Conservation (phyloP, 1,140 invertebrate species). For the Drosophila murphyi region DNA sequence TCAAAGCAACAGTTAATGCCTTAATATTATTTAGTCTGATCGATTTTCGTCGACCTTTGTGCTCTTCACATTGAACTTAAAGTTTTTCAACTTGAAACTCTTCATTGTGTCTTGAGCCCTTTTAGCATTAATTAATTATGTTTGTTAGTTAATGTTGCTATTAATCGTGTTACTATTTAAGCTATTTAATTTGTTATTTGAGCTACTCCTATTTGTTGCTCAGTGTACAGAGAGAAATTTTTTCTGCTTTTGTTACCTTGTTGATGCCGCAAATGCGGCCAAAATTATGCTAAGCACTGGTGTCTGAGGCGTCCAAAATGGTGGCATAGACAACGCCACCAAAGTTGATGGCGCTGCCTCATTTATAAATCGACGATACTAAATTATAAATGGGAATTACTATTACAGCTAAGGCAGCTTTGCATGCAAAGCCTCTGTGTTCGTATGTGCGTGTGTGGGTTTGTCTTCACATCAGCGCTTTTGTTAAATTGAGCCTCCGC, state of each 20-base stretch:
- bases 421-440: constrained; percentile 8
- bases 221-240: constrained; percentile 22
- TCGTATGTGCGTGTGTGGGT: constrained; percentile 1
- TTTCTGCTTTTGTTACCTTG: constrained; percentile 40
- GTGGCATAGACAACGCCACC: constrained; percentile 17
- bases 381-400: constrained; percentile 80
- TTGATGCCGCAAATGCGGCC: constrained; percentile 66
- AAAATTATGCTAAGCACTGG: constrained; percentile 71
- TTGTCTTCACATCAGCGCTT: constrained; percentile 43
- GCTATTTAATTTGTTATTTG: neutral
- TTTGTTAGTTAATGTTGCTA: too few relatives aligned
- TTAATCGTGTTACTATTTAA: neutral
- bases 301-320: constrained; percentile 5
- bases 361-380: constrained; percentile 78
- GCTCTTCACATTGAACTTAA: neutral
- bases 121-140: too few relatives aligned
- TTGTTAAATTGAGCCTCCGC: constrained; percentile 46
- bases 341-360: constrained; percentile 70
- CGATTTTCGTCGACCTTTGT: too few relatives aligned
- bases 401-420: constrained; percentile 23
- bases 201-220: neutral
- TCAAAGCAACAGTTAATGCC: neutral
- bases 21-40: too few relatives aligned
- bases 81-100: neutral
- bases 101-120: too few relatives aligned